Base-by-base conservation (phyloP, 1,140 invertebrate genomes). In the Rhagoletis pomonella region DNA sequence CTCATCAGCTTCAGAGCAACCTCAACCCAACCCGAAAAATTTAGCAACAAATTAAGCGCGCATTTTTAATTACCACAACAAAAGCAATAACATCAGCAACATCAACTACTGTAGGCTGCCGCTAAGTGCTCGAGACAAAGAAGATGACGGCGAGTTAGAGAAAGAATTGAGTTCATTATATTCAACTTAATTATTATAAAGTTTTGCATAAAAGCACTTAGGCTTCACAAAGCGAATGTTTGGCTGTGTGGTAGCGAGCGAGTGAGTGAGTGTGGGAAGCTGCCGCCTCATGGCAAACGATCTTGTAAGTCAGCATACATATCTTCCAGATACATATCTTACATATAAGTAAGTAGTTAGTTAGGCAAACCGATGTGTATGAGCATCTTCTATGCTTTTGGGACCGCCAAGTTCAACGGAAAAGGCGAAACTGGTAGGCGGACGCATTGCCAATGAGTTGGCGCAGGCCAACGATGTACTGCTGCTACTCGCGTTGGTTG, bases 121-220 rank as follows among this genome's bases (percentile, higher is more conserved):
- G 17, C 47, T 81, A 55, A 81, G 73, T 50, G 73, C 47, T 29
- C n/a, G n/a, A 81, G 47, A 81, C 44, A 55, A 50, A 77, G 69
- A 10, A 77, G 69, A 10, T 0, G 44, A 9, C 69, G n/a, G 1
- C 9, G 19, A 44, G 73, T n/a, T 42, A 44, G 47, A n/a, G 69
- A 47, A 81, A 81, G 73, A 81, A 81, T 81, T 47, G 73, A 81
- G 73, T 81, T 81, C 73, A 81, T 81, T 81, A 81, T 81, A 81
- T 81, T 81, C 50, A 81, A 81, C 73, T 81, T 81, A 81, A 81
- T 81, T 81, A 55, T 44, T 81, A 50, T 81, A 50, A 81, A 81
- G 73, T 81, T 29, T 81, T 81, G 47, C 44, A 81, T 81, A 81
- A 81, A 55, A 81, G 73, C 73, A 81, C 73, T 81, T 81, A 55